A percentile compares a stretch with the other conserved stretches of the same genome.
Conservation (phyloP, 2,797 vertebrate genomes). For the Alauda arvensis region DNA sequence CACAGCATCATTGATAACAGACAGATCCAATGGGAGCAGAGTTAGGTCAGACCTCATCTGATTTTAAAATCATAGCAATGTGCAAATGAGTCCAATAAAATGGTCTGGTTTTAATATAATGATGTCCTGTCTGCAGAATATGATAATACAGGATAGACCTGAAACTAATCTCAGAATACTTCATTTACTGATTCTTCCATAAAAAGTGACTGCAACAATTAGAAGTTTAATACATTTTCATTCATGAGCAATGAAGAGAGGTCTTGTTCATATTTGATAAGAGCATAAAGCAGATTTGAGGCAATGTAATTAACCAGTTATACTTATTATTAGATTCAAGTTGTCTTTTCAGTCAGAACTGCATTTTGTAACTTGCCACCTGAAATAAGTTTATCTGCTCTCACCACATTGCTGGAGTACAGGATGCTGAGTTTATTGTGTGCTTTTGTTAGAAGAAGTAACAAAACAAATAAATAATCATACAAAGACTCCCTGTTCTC, state of each 20-base stretch:
- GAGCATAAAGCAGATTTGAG: constrained; percentile 14
- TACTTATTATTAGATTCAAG: neutral
- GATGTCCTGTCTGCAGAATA: neutral
- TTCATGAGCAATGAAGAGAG: constrained; percentile 8
- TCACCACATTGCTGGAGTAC: neutral
- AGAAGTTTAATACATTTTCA: constrained; percentile 27
- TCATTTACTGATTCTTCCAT: neutral
- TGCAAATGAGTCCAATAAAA: neutral
- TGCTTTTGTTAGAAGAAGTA: neutral
- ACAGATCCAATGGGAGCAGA: neutral
- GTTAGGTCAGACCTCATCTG: neutral
- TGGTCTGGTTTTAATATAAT: neutral
- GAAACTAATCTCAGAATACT: constrained; percentile 5
- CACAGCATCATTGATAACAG: neutral
- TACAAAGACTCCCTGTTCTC: neutral
- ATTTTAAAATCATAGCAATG: constrained; percentile 1
- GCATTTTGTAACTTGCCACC: neutral
- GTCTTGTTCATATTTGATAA: constrained; percentile 39
- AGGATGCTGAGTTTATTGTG: neutral
- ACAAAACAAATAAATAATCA: neutral
- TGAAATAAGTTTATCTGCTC: constrained; percentile 16
- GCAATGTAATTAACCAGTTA: constrained; percentile 11
- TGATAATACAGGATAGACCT: neutral
- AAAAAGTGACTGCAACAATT: constrained; percentile 32
- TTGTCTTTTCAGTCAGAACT: constrained; percentile 1